A percentile compares a stretch with the other conserved stretches of the same genome.
Conservation (phyloP, 2,113 vertebrate species). For the Notechis scutatus region DNA sequence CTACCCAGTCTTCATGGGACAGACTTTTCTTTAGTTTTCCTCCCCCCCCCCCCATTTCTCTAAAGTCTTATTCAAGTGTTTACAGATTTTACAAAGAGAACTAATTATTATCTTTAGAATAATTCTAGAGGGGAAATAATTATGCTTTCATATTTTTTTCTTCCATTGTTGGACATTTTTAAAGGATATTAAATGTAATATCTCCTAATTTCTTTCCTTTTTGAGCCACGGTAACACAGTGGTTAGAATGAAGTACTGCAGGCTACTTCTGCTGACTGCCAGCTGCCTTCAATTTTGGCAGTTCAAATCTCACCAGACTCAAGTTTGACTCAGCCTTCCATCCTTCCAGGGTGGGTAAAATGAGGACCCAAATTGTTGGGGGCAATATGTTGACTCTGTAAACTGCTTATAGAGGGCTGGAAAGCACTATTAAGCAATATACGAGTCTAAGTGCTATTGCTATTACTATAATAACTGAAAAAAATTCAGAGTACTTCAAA, state of each 20-base stretch:
- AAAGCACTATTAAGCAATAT: no score
- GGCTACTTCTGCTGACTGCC: no score
- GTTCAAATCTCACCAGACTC: no score
- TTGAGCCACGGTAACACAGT: no score
- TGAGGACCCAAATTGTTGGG: no score
- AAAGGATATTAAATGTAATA: neutral
- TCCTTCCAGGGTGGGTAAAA: no score
- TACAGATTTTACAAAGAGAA: neutral
- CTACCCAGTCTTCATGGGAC: neutral
- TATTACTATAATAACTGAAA: neutral
- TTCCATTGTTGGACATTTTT: neutral
- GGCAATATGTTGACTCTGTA: no score
- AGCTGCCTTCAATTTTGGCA: no score
- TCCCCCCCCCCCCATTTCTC: neutral
- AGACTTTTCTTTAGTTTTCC: neutral
- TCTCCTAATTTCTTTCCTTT: neutral
- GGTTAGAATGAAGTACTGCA: no score
- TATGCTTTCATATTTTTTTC: neutral
- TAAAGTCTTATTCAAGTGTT: neutral
- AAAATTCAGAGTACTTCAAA: neutral
- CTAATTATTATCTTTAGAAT: neutral
- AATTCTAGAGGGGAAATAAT: neutral
- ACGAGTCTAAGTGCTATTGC: no score
- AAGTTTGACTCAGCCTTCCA: no score
- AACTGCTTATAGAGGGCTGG: no score